Percentiles rank a stretch among this genome's conserved stretches.
Evolutionary conservation across 2,113 vertebrate species (phyloP).

Genomic region (Lates calcarifer): DNA sequence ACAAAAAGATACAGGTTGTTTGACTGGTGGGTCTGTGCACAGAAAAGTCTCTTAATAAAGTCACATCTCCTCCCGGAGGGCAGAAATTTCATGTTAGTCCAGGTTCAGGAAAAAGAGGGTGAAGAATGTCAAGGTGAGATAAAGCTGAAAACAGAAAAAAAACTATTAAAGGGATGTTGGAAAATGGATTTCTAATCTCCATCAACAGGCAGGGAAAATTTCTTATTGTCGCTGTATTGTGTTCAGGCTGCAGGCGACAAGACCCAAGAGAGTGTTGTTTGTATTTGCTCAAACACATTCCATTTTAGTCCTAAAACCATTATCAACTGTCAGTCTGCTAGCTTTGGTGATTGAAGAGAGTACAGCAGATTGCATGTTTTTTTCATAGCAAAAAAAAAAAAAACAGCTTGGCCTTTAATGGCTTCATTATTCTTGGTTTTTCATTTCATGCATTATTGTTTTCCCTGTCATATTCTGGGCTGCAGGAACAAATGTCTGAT

Average conservation of each 20-base stretch:
- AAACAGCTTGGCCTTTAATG: slow-evolving; percentile 16
- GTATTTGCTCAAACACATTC: slow-evolving; percentile 15
- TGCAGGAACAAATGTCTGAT: slow-evolving; percentile 38
- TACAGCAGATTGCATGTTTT: slow-evolving; percentile 24
- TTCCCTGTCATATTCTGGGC: slow-evolving; percentile 19
- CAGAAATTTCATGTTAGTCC: slow-evolving; percentile 6
- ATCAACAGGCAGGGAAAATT: slow-evolving; percentile 39
- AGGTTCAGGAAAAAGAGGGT: slow-evolving; percentile 10
- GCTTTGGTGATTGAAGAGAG: slow-evolving; percentile 37
- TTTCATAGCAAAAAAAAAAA: slow-evolving; percentile 3
- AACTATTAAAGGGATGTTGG: slow-evolving; percentile 42
- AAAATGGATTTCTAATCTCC: slow-evolving; percentile 57
- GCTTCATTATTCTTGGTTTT: slow-evolving; percentile 40
- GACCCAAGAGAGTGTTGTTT: slow-evolving; percentile 11
- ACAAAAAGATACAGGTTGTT: slow-evolving; percentile 21
- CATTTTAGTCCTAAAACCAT: slow-evolving; percentile 28
- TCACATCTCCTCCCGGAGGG: slow-evolving; percentile 1
- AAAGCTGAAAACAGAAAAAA: slow-evolving; percentile 16
- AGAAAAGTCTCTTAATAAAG: slow-evolving; percentile 6
- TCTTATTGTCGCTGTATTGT: slow-evolving; percentile 10
- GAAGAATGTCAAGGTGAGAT: slow-evolving; percentile 39
- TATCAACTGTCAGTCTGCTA: slow-evolving; percentile 29
- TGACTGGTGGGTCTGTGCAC: slow-evolving; percentile 2
- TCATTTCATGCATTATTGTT: slow-evolving; percentile 46
- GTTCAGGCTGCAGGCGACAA: slow-evolving; percentile 25